phyloP scores from a whole-genome alignment of 23 tunicate species.

The Ascidia mentula region DNA sequence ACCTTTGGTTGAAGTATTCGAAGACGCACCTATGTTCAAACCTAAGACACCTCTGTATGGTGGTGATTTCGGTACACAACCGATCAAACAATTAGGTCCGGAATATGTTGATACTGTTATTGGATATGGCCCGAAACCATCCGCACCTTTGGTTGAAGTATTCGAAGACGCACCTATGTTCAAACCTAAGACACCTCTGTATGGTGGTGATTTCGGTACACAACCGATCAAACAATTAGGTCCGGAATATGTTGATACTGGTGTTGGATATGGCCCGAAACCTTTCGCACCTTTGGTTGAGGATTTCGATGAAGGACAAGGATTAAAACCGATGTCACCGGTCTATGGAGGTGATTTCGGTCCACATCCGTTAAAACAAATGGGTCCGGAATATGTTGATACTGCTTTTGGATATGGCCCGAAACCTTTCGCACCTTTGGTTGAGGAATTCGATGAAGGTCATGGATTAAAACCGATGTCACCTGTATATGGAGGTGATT shows the following conservation, averaged over 20 bases:
- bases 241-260: background rate
- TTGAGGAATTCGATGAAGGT: background rate
- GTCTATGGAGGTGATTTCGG: background rate
- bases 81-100: background rate
- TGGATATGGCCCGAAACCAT: background rate
- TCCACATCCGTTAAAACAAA: background rate
- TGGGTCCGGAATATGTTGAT: background rate
- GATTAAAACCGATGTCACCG: background rate
- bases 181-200: too few relatives aligned
- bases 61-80: too few relatives aligned
- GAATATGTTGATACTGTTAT: background rate
- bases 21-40: too few relatives aligned
- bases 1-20: background rate
- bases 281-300: background rate
- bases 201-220: too few relatives aligned
- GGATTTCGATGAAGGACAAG: background rate
- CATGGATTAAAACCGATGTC: too few relatives aligned
- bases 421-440: background rate
- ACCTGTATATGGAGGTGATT: too few relatives aligned
- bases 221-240: background rate
- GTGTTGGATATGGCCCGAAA: background rate
- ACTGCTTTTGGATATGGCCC: background rate
- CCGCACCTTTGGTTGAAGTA: background rate
- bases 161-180: background rate
- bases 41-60: too few relatives aligned